Base-by-base conservation (phyloP, 1,140 invertebrate genomes). In the Cydia pomonella region DNA sequence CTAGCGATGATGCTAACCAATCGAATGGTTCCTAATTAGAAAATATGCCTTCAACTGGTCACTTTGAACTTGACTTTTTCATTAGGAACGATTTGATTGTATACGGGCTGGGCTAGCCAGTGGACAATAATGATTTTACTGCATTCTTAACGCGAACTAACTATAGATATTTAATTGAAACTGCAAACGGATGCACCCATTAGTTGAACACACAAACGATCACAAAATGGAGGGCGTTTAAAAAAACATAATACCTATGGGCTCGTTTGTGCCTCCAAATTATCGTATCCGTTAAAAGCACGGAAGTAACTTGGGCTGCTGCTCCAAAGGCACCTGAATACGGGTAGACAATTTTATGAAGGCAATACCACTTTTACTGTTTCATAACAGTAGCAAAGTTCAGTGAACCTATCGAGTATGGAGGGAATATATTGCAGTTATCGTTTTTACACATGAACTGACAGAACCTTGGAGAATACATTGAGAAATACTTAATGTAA, bases 241-340 rank as follows among this genome's bases (percentile, higher is more conserved):
- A 69, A 41, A 18, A 25, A 41, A 66, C 2, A 63, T 0, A 74
- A 76, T 73, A 74, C 64, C 64, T 69, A 69, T 21, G 29, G 18
- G 41, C 29, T 69, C 16, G 62, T 59, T 73, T 47, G 63, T 74
- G 44, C 63, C 27, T 44, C 63, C 63, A 44, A 44, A 44, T 63
- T 59, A 59, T 62, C 53, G 47, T 50, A 44, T 33, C 53, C 73
- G 29, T 63, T 64, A n/a, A 74, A 74, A 53, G 38, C 3, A 63
- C 63, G 33, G 38, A 50, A 63, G 50, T 53, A 73, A 74, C 76
- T 74, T 62, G 13, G 63, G 63, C 29, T 59, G 69, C 64, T 25
- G 53, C 53, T 74, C 73, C 38, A 59, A 13, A 50, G 71, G n/a
- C n/a, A 74, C 50, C 72, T 76, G 64, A 18, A 69, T 69, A 27